These are phyloP conservation scores for Rhinopomastus cyanomelas DNA, from an alignment of 2,113 vertebrate genomes.

Conservation along the genomic window DNA sequence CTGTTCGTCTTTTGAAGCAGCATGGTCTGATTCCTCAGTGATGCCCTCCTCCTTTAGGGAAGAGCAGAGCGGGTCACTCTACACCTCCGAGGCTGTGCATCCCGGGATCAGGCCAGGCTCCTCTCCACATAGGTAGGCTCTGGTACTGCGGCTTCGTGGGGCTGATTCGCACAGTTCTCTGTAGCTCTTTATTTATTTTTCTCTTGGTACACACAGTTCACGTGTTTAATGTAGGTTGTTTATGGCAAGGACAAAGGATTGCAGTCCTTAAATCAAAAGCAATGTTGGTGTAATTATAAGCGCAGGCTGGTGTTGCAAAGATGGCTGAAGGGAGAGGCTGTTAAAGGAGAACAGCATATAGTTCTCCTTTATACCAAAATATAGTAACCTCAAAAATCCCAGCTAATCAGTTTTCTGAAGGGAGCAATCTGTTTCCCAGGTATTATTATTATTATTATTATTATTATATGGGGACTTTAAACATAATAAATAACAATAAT, in stretches of 20 bases:
- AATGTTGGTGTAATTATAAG: constrained; percentile 67
- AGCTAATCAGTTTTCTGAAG: constrained; percentile 69
- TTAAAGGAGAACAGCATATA: constrained; percentile 57
- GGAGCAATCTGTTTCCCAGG: constrained; percentile 57
- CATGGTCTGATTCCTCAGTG: background rate
- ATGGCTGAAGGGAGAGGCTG: constrained; percentile 67
- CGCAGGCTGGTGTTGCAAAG: constrained; percentile 37
- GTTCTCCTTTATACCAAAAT: too few species aligned
- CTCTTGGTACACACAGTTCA: constrained; percentile 43
- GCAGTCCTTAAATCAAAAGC: constrained; percentile 72
- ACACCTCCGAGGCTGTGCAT: background rate
- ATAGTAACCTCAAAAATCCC: constrained; percentile 72
- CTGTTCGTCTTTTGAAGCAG: background rate
- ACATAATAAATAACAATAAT: constrained; percentile 67
- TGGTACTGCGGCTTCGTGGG: background rate
- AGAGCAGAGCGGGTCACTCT: background rate
- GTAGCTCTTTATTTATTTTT: constrained; percentile 66
- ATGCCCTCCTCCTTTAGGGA: background rate
- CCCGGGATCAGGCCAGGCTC: background rate
- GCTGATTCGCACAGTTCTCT: constrained; percentile 31
- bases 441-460: constrained; percentile 62
- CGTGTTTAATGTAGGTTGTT: constrained; percentile 69
- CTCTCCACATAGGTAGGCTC: background rate
- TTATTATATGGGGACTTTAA: constrained; percentile 62
- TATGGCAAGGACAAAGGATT: constrained; percentile 68